phyloP scores from a whole-genome alignment of 2,797 vertebrate genomes.

The Miichthys miiuy region DNA sequence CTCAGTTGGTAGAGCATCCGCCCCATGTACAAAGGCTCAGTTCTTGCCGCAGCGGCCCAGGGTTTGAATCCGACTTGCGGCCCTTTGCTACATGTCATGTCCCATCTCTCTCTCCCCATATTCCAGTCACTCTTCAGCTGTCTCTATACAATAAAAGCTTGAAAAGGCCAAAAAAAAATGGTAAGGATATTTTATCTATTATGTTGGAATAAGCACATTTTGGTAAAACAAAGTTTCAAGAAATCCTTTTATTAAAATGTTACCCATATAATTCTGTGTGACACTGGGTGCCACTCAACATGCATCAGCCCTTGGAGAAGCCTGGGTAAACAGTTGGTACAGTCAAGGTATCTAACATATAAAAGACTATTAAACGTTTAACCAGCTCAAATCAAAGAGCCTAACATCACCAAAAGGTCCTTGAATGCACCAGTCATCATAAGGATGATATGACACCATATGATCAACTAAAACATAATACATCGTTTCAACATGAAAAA shows the following conservation, averaged over 20 bases:
- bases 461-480: neutral
- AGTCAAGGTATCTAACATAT: constrained; percentile 17
- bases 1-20: no score
- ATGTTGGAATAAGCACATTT: constrained; percentile 7
- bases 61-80: no score
- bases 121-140: no score
- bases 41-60: no score
- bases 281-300: neutral
- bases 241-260: constrained; percentile 48
- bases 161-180: no score
- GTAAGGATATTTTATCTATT: constrained; percentile 3
- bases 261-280: neutral
- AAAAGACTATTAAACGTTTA: neutral
- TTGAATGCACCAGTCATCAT: constrained; percentile 16
- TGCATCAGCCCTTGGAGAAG: constrained; percentile 14
- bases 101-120: no score
- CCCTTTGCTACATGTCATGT: no score
- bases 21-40: no score
- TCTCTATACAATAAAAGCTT: no score
- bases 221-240: neutral
- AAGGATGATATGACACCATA: neutral
- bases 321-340: neutral
- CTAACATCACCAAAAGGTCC: neutral
- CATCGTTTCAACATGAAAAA: neutral
- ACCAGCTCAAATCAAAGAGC: neutral